Percentiles rank a stretch among this genome's conserved stretches.
Conservation (phyloP, 2,888 invertebrate genomes). For the Chrysotoxum bicinctum region DNA sequence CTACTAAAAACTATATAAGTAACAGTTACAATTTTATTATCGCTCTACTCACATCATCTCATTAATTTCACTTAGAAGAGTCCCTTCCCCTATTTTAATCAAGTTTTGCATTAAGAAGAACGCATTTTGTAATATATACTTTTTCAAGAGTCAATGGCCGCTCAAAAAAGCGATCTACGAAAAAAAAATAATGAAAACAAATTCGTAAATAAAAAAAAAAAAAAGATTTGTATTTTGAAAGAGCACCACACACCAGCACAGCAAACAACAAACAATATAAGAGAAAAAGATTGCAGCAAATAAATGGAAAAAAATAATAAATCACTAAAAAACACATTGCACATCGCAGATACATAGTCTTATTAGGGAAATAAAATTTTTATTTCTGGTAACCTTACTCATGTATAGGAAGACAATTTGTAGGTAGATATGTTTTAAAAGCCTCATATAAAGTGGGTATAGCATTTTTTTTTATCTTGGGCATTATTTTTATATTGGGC, state of each 20-base stretch:
- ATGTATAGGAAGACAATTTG: background rate
- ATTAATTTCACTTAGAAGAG: background rate
- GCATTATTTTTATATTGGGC: too few relatives aligned
- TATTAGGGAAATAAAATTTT: background rate
- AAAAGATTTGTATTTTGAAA: background rate
- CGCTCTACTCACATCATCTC: too few relatives aligned
- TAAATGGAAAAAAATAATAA: conserved; percentile 12
- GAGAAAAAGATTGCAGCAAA: conserved; percentile 7
- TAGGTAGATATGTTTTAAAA: background rate
- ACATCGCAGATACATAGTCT: background rate
- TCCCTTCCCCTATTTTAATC: background rate
- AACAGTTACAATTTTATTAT: too few relatives aligned
- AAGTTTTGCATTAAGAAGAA: conserved; percentile 21
- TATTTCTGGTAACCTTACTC: background rate
- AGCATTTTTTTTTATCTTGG: too few relatives aligned
- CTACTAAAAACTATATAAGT: too few relatives aligned
- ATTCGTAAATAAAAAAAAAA: conserved; percentile 51
- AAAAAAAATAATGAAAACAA: conserved; percentile 56
- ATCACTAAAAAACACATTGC: background rate
- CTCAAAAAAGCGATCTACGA: conserved; percentile 49
- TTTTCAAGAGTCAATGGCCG: conserved; percentile 58
- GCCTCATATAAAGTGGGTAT: background rate
- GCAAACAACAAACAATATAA: background rate
- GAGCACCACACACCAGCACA: background rate
- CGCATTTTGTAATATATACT: conserved; percentile 52